phyloP scores from a whole-genome alignment of 2,888 invertebrate species.

The Drosophila limbata region DNA sequence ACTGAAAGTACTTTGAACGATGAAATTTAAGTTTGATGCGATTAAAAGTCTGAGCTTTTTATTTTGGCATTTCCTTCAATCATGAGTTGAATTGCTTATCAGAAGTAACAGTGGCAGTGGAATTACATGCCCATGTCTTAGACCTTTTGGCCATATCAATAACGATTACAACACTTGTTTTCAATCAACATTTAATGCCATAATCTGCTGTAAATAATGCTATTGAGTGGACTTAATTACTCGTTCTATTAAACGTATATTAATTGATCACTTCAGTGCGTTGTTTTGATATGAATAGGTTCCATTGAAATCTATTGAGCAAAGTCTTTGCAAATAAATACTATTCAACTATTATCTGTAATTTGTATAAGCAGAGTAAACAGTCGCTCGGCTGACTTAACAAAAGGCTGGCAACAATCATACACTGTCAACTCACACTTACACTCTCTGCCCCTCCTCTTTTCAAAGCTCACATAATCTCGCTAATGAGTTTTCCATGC shows the following conservation, averaged over 20 bases:
- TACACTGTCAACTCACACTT: conserved; percentile 24
- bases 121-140: background rate
- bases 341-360: background rate
- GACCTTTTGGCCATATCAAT: conserved; percentile 6
- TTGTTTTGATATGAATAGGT: conserved; percentile 1
- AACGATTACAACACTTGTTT: conserved; percentile 15
- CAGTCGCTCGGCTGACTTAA: conserved; percentile 19
- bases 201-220: conserved; percentile 48
- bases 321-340: background rate
- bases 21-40: background rate
- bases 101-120: background rate
- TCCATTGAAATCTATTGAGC: conserved; percentile 7
- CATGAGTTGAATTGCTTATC: conserved; percentile 8
- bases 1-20: conserved; percentile 12
- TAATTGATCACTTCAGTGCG: conserved; percentile 38
- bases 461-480: conserved; percentile 4
- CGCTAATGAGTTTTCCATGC: conserved; percentile 47
- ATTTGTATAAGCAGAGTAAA: conserved; percentile 6
- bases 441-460: background rate
- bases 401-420: conserved; percentile 18
- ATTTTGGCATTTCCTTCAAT: conserved; percentile 7
- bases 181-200: conserved; percentile 18
- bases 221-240: conserved; percentile 39
- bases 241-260: conserved; percentile 36
- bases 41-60: background rate